These are phyloP conservation scores for Pluvianellus socialis DNA, from an alignment of 2,113 vertebrate species.

Conservation along the genomic window DNA sequence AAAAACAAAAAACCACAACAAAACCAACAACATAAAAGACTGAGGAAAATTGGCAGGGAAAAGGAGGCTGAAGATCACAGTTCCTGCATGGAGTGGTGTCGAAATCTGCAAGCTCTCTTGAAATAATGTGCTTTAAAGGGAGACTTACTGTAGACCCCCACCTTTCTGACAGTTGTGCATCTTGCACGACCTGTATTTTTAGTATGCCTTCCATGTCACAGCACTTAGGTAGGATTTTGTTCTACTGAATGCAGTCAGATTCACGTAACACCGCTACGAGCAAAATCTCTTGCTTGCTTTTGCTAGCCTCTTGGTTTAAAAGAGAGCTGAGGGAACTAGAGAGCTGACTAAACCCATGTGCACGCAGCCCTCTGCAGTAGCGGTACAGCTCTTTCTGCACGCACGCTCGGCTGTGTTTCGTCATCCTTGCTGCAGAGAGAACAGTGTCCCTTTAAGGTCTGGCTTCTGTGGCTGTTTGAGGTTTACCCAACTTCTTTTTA, in stretches of 20 bases:
- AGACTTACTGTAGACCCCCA: background rate
- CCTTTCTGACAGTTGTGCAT: background rate
- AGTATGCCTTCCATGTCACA: background rate
- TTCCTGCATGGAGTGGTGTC: background rate
- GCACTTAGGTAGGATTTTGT: background rate
- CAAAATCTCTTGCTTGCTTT: background rate
- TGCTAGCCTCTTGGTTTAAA: background rate
- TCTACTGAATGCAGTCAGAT: background rate
- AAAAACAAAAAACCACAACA: background rate
- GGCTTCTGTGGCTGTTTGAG: background rate
- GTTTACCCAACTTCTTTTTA: background rate
- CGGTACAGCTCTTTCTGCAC: background rate
- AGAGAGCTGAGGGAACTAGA: background rate
- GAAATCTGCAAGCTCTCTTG: conserved; percentile 19
- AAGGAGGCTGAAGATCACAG: background rate
- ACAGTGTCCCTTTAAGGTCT: background rate
- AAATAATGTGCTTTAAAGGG: background rate
- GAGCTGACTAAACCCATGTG: background rate
- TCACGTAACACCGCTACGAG: background rate
- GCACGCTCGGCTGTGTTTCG: background rate
- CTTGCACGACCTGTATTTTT: fast-evolving
- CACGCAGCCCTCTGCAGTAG: background rate
- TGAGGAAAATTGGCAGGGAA: background rate
- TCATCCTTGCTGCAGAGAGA: background rate
- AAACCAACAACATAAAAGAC: background rate